phyloP scores from a whole-genome alignment of 2,888 invertebrate genomes.

The Amphipoea lucens region DNA sequence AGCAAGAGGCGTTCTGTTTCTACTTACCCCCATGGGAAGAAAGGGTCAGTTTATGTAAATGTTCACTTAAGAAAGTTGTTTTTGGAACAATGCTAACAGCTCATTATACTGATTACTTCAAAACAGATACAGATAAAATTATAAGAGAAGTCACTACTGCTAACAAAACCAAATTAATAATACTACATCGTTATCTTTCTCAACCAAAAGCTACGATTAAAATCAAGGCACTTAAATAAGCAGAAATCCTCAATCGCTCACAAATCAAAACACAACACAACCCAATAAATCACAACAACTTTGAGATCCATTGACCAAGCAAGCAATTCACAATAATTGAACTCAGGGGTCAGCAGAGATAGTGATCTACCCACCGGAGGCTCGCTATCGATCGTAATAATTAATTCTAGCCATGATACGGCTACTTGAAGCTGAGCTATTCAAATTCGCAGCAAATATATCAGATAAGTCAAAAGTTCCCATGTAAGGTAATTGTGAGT shows the following conservation, averaged over 20 bases:
- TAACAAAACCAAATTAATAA: neutral
- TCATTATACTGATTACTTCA: neutral
- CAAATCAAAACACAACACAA: slow-evolving; percentile 14
- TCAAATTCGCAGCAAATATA: slow-evolving; percentile 53
- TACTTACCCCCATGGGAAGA: neutral
- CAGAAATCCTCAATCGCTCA: neutral
- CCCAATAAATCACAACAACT: slow-evolving; percentile 48
- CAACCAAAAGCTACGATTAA: neutral
- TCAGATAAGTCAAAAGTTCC: slow-evolving; percentile 45
- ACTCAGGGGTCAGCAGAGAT: slow-evolving; percentile 75
- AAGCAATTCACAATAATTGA: slow-evolving; percentile 74
- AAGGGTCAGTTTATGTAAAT: neutral
- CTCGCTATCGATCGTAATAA: slow-evolving; percentile 74
- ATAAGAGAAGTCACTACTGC: neutral
- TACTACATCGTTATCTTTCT: neutral
- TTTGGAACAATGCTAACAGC: no score
- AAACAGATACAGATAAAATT: neutral
- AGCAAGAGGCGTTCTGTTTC: neutral
- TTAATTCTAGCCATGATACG: slow-evolving; percentile 74
- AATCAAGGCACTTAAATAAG: neutral
- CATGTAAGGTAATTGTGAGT: slow-evolving; percentile 45
- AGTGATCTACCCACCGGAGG: slow-evolving; percentile 74
- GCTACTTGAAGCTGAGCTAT: slow-evolving; percentile 61
- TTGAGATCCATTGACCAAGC: slow-evolving; percentile 65
- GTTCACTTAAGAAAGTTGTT: neutral